A percentile compares a stretch with the other conserved stretches of the same genome.
phyloP scores from a whole-genome alignment of 1,140 invertebrate species.

The Galendromus occidentalis region DNA sequence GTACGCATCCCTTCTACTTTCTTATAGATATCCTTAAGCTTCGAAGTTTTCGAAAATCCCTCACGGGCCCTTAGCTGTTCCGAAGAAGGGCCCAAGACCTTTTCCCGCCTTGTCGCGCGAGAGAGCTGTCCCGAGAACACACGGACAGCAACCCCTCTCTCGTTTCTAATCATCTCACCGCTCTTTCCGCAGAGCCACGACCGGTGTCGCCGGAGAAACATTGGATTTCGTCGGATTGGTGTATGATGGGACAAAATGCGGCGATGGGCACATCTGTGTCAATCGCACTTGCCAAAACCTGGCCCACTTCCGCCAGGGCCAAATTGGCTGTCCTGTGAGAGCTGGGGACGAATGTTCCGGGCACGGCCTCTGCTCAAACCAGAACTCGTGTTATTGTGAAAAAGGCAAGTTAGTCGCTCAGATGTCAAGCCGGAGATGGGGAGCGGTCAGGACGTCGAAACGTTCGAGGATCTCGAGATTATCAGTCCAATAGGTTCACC shows the following conservation, averaged over 20 bases:
- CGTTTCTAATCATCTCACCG: background rate
- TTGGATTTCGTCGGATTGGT: slow-evolving; percentile 53
- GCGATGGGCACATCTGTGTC: slow-evolving; percentile 64
- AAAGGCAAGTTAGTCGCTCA: slow-evolving; percentile 67
- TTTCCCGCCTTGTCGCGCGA: too few relatives aligned
- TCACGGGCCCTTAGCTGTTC: too few relatives aligned
- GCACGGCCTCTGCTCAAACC: slow-evolving; percentile 68
- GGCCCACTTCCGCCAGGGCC: background rate
- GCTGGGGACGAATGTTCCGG: slow-evolving; percentile 54
- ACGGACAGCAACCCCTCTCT: too few relatives aligned
- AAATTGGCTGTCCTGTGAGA: background rate
- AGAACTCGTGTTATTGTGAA: slow-evolving; percentile 74
- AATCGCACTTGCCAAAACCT: slow-evolving; percentile 55
- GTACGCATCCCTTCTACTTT: slow-evolving; percentile 10
- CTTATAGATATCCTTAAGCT: too few relatives aligned
- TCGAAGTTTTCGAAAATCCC: too few relatives aligned
- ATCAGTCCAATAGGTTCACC: too few relatives aligned
- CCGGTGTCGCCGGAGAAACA: slow-evolving; percentile 40
- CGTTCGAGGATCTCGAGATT: too few relatives aligned
- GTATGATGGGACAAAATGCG: slow-evolving; percentile 71
- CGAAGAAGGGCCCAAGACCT: too few relatives aligned
- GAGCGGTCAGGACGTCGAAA: too few relatives aligned
- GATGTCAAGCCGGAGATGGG: background rate
- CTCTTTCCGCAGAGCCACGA: slow-evolving; percentile 41
- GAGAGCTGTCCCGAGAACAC: too few relatives aligned